phyloP scores from a whole-genome alignment of 2,888 invertebrate genomes.

The Macrosoma leucophasiata region DNA sequence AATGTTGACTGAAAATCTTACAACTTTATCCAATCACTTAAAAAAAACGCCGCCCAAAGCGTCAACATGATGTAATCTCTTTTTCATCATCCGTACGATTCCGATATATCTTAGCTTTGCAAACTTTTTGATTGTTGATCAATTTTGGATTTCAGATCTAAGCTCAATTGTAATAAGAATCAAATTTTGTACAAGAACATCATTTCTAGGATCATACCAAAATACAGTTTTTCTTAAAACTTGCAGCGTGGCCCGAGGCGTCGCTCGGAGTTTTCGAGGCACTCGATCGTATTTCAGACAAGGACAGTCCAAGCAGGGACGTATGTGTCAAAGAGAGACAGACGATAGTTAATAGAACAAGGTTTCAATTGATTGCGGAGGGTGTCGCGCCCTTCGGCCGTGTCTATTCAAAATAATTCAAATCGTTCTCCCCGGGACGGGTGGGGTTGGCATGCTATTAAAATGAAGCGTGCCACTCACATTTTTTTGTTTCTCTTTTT shows the following conservation, averaged over 20 bases:
- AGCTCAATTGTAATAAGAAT: too few relatives aligned
- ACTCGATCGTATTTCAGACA: conserved; percentile 45
- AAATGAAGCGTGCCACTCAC: conserved; percentile 47
- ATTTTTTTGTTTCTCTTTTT: conserved; percentile 68
- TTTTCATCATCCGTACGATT: conserved; percentile 53
- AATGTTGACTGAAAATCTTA: too few relatives aligned
- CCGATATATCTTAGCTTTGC: conserved; percentile 30
- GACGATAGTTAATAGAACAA: conserved; percentile 47
- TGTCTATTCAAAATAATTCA: conserved; percentile 45
- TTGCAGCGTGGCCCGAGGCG: conserved; percentile 50
- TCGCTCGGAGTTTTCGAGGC: conserved; percentile 42
- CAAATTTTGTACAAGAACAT: too few relatives aligned
- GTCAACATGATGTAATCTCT: conserved; percentile 53
- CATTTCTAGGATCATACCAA: too few relatives aligned
- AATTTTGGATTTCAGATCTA: too few relatives aligned
- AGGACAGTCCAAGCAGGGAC: conserved; percentile 28
- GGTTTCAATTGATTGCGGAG: conserved; percentile 65
- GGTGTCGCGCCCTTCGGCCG: conserved; percentile 60
- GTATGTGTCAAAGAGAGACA: conserved; percentile 36
- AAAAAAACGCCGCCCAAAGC: conserved; percentile 59
- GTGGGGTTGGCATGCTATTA: conserved; percentile 46
- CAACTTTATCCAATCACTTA: too few relatives aligned
- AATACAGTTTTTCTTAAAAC: conserved; percentile 58
- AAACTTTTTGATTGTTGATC: too few relatives aligned
- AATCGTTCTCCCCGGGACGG: conserved; percentile 48